Base-by-base conservation (phyloP, 2,113 vertebrate species). In the Pogonocichla stellata region DNA sequence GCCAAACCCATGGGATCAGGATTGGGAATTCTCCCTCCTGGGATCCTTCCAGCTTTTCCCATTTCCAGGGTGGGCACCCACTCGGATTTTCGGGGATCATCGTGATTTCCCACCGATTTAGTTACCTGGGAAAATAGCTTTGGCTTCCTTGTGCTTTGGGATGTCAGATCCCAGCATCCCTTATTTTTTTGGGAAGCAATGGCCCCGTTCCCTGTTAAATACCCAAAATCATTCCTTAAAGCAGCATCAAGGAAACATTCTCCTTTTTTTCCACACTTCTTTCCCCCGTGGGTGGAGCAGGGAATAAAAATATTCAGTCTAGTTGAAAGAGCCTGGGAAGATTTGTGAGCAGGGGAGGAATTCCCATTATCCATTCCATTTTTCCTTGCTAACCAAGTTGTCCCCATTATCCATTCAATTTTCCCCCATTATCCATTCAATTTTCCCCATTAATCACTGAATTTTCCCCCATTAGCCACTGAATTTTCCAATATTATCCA, bases 31-130 rank as follows among this genome's bases (percentile, higher is more conserved):
- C 40, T n/a, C 43, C 57, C 22, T 1, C 2, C 12, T 1, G 1
- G 60, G 50, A 17, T 58, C 23, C 19, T 58, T 60, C 43, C 54
- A 28, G 50, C 65, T 24, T 69, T 65, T 25, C 33, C 61, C 40
- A 18, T 20, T 9, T 36, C 20, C 12, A 3, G 5, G 14, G 17
- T 17, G 4, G 14, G 8, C 22, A 17, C 0, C 18, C 12, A 25
- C 15, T 34, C n/a, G 0, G n/a, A 7, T 3, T 74, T 71, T 31
- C 1, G 5, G 2, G 24, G 25, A 9, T 7, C 22, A 0, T 6
- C 0, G 1, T 13, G 6, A 10, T 12, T 31, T 29, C 56, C 3
- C 0, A 2, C 3, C 7, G 22, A 34, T 80, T 80, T 15, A 4
- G 34, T 61, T 58, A 77, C 74, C 92, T 86, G 82, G 28, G 36